phyloP scores from a whole-genome alignment of 2,113 vertebrate species.

The Nothoprocta pentlandii region DNA sequence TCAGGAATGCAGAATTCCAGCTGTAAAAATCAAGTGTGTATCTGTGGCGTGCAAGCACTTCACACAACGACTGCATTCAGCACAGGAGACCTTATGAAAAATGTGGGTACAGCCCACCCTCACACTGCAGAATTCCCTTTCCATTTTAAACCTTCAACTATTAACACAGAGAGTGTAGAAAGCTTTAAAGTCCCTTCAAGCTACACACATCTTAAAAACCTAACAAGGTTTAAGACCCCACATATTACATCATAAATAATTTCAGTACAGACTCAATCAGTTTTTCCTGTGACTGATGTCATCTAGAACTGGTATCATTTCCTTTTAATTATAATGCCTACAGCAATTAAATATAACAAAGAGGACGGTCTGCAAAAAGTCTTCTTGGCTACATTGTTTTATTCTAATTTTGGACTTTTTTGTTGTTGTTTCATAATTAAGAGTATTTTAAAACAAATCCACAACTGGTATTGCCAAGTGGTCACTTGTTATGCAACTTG shows the following conservation, averaged over 20 bases:
- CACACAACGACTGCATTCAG: not conserved
- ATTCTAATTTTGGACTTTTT: constrained; percentile 24
- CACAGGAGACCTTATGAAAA: constrained; percentile 23
- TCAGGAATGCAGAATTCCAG: not conserved
- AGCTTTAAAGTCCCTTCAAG: not conserved
- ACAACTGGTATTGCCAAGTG: constrained; percentile 49
- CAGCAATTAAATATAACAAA: constrained; percentile 38
- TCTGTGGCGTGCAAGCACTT: not conserved
- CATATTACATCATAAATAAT: constrained; percentile 13
- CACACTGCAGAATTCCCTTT: not conserved
- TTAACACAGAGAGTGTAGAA: not conserved
- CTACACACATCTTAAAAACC: not conserved
- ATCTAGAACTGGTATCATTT: constrained; percentile 40
- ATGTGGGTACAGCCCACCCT: not conserved
- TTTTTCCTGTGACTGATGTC: constrained; percentile 64
- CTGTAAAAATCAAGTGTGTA: not conserved
- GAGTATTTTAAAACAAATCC: constrained; percentile 53
- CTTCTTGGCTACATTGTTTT: constrained; percentile 19
- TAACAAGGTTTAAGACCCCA: not conserved
- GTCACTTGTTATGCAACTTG: constrained; percentile 62
- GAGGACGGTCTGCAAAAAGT: constrained; percentile 33
- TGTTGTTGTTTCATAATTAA: constrained; percentile 60
- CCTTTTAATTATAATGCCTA: constrained; percentile 51
- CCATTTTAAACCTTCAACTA: not conserved
- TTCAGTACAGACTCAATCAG: constrained; percentile 43